Conservation (phyloP, 2,113 vertebrate genomes). For the Sylvietta virens region DNA sequence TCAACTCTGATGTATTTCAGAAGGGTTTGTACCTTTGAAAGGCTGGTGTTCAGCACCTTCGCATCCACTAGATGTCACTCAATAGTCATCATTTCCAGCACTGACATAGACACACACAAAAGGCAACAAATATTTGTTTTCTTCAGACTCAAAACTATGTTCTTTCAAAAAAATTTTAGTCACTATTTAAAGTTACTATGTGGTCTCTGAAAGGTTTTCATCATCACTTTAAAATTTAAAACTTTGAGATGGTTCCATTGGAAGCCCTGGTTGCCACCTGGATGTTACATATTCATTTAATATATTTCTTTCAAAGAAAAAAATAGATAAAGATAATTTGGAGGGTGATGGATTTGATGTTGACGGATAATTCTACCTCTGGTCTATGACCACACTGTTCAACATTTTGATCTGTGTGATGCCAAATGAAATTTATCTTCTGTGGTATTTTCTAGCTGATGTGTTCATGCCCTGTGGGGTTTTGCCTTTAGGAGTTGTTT, state of each 20-base stretch:
- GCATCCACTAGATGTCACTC: conserved; percentile 73
- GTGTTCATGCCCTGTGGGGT: background rate
- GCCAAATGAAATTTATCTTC: background rate
- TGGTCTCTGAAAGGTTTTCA: background rate
- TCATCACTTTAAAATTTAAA: background rate
- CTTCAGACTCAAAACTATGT: background rate
- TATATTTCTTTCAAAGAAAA: background rate
- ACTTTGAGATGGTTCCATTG: background rate
- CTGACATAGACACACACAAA: background rate
- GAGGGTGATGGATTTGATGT: background rate
- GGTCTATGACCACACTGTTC: background rate
- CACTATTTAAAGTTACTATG: background rate
- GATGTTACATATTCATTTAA: background rate
- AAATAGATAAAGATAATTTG: background rate
- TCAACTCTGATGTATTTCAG: background rate
- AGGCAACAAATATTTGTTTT: background rate
- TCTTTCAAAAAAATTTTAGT: background rate
- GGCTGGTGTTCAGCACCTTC: background rate
- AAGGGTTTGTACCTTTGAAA: background rate
- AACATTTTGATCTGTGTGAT: background rate
- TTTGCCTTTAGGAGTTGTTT: background rate
- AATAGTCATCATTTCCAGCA: background rate
- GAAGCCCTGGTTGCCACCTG: background rate
- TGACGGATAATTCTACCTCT: background rate
- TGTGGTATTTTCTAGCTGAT: background rate